Percentiles rank a stretch among this genome's conserved stretches.
Evolutionary conservation across 2,888 invertebrate genomes (phyloP).

Genomic region (Thumatha senex): DNA sequence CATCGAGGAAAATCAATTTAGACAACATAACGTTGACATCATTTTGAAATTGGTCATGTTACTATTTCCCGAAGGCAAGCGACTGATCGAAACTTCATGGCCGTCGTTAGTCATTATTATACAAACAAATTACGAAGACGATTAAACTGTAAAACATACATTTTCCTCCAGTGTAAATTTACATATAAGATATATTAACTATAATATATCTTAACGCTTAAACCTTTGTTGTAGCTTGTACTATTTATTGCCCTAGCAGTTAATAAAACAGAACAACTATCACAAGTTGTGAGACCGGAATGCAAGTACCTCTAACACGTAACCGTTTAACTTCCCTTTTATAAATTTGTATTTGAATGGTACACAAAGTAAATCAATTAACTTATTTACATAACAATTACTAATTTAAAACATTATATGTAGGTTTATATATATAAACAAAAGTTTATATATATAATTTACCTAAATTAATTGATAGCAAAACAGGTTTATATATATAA

Average conservation of each 20-base stretch:
- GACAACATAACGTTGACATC: no score
- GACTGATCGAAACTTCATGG: no score
- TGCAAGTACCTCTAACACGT: conserved; percentile 28
- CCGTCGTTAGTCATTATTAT: no score
- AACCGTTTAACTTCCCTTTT: conserved; percentile 32
- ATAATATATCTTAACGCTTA: neutral
- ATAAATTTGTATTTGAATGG: conserved; percentile 12
- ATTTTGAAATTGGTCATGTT: no score
- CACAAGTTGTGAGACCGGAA: conserved; percentile 18
- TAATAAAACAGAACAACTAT: conserved; percentile 28
- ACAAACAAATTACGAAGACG: no score
- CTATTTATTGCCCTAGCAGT: conserved; percentile 31
- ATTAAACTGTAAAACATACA: neutral
- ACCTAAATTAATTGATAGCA: neutral
- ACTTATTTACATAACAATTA: no score
- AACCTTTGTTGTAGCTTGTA: conserved; percentile 12
- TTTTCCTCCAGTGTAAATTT: no score
- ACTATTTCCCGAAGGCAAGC: no score
- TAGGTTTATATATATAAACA: neutral
- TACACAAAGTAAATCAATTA: conserved; percentile 18
- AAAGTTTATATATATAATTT: neutral
- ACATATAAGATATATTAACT: no score
- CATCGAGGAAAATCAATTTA: no score
- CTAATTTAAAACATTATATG: neutral
- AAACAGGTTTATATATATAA: no score